Evolutionary conservation across 92 coral and sea anemone species (phyloP), one percentile per base, ranked within the genome.

Genomic region (Phymanthus crucifer): DNA sequence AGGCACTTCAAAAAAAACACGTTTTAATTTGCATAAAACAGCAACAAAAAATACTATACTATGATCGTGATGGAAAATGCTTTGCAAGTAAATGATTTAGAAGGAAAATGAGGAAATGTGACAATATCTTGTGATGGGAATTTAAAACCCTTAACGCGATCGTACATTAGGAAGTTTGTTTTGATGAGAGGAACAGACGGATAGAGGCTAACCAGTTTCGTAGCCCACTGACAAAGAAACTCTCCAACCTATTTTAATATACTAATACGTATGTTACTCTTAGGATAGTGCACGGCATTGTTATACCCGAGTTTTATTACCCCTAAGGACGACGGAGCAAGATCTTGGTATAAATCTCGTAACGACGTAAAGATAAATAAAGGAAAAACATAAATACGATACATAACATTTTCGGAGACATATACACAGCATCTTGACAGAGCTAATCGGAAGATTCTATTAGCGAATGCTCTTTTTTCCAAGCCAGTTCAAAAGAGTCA

Each of bases 1-100:
- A 70, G 40, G 29, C 67, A 29, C 66, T 70, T 46, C 70, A 78
- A 66, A 78, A 40, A 77, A 69, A 35, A 79, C 94, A 88, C 91
- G 89, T 90, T 91, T 85, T 79, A 80, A 90, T 85, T 88, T 73
- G 86, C 89, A 91, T 91, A 82, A 79, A 79, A 47, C n/a, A 45
- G 67, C 3, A 68, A 29, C 32, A 69, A 79, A 79, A 79, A 45
- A 67, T 67, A 47, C 40, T 34, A 10, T 34, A 47, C 40, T 34
- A 10, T 34, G 18, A n/a, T 35, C 65, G 29, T 34, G 33, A 35
- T 35, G 13, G 50, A 1, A 77, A 77, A 58, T 56, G 46, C 81
- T 64, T 17, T 19, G 4, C 32, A 56, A 75, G 23, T 33, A 17
- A 37, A 38, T 37, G 48, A 77, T 77, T 37, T 64, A 26, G n/a